Evolutionary conservation across 2,797 vertebrate genomes (phyloP).

Genomic region (Mus minutoides): DNA sequence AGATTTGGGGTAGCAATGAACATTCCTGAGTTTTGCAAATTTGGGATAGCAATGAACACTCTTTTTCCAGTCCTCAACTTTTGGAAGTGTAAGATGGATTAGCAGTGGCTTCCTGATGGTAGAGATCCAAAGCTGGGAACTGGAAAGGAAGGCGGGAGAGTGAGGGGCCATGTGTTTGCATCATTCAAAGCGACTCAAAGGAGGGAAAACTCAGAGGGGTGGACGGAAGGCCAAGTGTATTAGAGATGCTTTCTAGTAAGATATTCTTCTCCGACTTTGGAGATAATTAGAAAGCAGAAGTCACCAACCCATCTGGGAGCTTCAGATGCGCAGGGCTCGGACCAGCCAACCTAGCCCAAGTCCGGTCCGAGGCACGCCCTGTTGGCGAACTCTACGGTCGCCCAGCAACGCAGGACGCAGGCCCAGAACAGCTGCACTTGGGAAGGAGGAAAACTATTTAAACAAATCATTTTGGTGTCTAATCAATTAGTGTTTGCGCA

Average conservation of each 20-base stretch:
- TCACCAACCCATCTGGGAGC: accelerated
- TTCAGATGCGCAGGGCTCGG: accelerated
- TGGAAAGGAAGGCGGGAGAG: background rate
- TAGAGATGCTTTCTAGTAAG: accelerated
- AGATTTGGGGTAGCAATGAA: background rate
- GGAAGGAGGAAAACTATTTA: conserved; percentile 71
- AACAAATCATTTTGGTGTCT: conserved; percentile 85
- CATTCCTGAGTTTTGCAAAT: background rate
- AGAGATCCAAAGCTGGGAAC: background rate
- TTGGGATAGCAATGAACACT: background rate
- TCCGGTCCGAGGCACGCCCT: background rate
- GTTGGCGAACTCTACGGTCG: background rate
- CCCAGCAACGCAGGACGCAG: background rate
- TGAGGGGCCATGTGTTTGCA: accelerated
- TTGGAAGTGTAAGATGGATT: background rate
- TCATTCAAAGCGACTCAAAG: background rate
- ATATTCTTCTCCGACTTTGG: background rate
- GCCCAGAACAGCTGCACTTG: conserved; percentile 60
- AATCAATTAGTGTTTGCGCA: conserved; percentile 86
- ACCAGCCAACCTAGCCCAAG: background rate
- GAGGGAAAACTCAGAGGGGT: background rate
- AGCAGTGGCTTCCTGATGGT: accelerated
- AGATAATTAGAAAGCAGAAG: background rate
- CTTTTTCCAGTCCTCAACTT: background rate
- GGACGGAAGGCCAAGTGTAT: background rate